phyloP scores from a whole-genome alignment of 2,797 vertebrate genomes.

The Sebastiscus tertius region DNA sequence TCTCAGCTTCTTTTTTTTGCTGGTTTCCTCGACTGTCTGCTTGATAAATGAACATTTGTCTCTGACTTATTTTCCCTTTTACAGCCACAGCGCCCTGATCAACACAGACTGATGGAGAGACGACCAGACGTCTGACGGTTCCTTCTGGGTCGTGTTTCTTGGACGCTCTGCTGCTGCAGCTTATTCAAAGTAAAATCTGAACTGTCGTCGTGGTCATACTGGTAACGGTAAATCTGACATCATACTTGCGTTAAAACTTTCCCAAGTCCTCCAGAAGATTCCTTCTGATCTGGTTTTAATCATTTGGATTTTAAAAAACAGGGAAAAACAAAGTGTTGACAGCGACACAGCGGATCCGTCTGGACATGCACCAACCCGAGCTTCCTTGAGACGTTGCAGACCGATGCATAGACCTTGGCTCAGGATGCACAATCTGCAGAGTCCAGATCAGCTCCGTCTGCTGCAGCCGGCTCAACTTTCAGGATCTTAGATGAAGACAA shows the following conservation, averaged over 20 bases:
- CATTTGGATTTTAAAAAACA: neutral
- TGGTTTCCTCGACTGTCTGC: too few relatives aligned
- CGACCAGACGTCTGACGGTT: neutral
- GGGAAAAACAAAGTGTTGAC: neutral
- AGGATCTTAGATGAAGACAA: neutral
- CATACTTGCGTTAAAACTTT: neutral
- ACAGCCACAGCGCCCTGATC: too few relatives aligned
- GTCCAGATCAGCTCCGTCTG: neutral
- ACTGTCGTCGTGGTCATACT: too few relatives aligned
- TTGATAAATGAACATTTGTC: too few relatives aligned
- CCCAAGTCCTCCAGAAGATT: neutral
- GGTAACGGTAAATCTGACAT: neutral
- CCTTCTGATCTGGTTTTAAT: neutral
- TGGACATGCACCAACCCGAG: neutral
- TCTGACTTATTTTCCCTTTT: too few relatives aligned
- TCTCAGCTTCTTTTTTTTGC: too few relatives aligned
- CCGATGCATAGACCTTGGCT: slow-evolving; percentile 13
- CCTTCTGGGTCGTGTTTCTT: neutral
- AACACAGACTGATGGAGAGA: neutral
- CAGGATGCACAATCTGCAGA: neutral
- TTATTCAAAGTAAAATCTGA: too few relatives aligned
- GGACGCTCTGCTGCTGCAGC: too few relatives aligned
- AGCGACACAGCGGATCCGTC: neutral
- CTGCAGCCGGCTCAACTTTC: neutral
- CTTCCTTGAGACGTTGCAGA: neutral